These are phyloP conservation scores for Podarcis siculus DNA, from an alignment of 2,797 vertebrate species.

Conservation along the genomic window DNA sequence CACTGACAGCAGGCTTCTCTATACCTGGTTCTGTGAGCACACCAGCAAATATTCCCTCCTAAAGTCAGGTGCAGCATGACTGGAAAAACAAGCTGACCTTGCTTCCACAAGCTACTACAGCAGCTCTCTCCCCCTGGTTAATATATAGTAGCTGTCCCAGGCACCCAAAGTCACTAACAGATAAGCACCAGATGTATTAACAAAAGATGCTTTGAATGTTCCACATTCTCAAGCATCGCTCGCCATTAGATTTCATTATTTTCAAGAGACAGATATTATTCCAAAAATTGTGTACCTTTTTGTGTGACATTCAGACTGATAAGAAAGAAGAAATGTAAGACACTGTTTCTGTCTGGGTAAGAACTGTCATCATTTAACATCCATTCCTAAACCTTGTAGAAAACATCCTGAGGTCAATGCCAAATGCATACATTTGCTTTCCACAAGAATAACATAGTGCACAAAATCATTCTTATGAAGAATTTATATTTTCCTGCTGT, in stretches of 20 bases:
- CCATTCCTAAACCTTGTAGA: conserved; percentile 51
- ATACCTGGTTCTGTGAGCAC: not conserved
- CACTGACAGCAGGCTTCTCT: not conserved
- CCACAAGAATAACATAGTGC: not conserved
- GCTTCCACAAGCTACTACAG: not conserved
- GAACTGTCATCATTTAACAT: conserved; percentile 26
- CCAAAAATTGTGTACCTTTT: not conserved
- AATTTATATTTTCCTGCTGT: not conserved
- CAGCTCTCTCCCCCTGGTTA: not conserved
- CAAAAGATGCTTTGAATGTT: conserved; percentile 46
- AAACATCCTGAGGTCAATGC: not conserved
- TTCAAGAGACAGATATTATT: conserved; percentile 43
- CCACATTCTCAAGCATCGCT: conserved; percentile 22
- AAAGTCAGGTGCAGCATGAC: not conserved
- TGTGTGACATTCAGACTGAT: not conserved
- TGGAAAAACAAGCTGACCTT: conserved; percentile 13
- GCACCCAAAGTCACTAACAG: conserved; percentile 43
- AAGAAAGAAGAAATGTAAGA: conserved; percentile 7
- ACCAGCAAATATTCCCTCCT: not conserved
- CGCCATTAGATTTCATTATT: not conserved
- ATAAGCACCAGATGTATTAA: conserved; percentile 61
- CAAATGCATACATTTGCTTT: not conserved
- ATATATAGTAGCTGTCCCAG: conserved; percentile 41
- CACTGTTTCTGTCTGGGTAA: not conserved
- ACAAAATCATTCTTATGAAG: not conserved